Conservation (phyloP, 2,113 vertebrate genomes). For the Vicugna pacos region DNA sequence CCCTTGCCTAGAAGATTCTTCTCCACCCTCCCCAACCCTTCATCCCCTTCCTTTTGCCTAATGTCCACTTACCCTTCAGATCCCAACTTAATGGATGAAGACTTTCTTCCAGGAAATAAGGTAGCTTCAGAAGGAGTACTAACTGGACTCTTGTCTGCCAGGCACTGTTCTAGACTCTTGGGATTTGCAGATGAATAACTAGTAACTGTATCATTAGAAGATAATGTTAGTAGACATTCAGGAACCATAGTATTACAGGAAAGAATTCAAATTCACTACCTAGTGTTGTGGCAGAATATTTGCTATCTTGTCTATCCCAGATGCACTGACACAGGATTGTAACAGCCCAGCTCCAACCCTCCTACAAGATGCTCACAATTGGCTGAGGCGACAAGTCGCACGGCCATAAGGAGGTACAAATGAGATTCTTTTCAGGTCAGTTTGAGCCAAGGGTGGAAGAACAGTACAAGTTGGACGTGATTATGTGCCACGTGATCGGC, state of each 20-base stretch:
- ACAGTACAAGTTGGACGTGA: not conserved
- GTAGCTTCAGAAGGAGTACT: not conserved
- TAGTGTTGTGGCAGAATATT: not conserved
- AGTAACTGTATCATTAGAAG: not conserved
- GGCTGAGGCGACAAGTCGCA: not conserved
- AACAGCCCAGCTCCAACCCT: fast-evolving
- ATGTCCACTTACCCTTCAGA: not conserved
- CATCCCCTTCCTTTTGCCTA: not conserved
- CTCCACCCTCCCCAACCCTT: no score
- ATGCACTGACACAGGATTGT: not conserved
- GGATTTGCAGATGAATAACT: not conserved
- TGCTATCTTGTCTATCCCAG: not conserved
- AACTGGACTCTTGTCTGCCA: not conserved
- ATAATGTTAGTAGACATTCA: not conserved
- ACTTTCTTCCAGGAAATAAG: not conserved
- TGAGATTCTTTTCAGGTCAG: not conserved
- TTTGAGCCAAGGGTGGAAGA: not conserved
- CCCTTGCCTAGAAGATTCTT: not conserved
- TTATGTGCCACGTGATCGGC: not conserved
- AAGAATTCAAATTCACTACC: not conserved
- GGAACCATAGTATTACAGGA: not conserved
- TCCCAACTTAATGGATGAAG: not conserved
- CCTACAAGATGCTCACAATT: not conserved
- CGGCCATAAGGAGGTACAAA: not conserved
- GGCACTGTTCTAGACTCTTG: not conserved